A percentile compares a stretch with the other conserved stretches of the same genome.
These are phyloP conservation scores for Nestor notabilis DNA, from an alignment of 2,113 vertebrate species.

Conservation along the genomic window DNA sequence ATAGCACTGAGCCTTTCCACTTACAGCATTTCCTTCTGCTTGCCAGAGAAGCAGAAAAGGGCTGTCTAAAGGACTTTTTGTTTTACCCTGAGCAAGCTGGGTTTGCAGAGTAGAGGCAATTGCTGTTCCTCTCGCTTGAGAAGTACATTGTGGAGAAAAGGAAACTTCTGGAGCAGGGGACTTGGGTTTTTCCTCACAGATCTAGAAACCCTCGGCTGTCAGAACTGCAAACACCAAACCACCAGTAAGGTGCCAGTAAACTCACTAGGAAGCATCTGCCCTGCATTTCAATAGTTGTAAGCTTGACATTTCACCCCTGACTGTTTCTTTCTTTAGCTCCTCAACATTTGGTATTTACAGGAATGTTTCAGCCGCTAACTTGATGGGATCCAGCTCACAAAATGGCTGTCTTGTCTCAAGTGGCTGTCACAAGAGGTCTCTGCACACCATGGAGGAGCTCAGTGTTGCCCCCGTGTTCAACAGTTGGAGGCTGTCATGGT, in stretches of 20 bases:
- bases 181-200: neutral
- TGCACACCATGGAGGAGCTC: neutral
- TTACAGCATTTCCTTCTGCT: neutral
- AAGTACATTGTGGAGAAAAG: neutral
- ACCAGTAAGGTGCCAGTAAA: accelerated
- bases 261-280: neutral
- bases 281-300: neutral
- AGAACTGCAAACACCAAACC: neutral
- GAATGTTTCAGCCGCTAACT: neutral
- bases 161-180: neutral
- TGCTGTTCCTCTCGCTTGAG: neutral
- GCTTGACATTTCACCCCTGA: neutral
- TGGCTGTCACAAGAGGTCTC: neutral
- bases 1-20: neutral
- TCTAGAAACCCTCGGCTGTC: neutral
- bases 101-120: neutral
- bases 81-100: neutral
- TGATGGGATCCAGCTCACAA: neutral
- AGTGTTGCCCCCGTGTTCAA: neutral
- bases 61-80: neutral
- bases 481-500: neutral
- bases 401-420: neutral
- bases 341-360: neutral
- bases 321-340: neutral
- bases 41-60: neutral